These are phyloP conservation scores for Beris chalybata DNA, from an alignment of 2,888 invertebrate genomes.

Conservation along the genomic window DNA sequence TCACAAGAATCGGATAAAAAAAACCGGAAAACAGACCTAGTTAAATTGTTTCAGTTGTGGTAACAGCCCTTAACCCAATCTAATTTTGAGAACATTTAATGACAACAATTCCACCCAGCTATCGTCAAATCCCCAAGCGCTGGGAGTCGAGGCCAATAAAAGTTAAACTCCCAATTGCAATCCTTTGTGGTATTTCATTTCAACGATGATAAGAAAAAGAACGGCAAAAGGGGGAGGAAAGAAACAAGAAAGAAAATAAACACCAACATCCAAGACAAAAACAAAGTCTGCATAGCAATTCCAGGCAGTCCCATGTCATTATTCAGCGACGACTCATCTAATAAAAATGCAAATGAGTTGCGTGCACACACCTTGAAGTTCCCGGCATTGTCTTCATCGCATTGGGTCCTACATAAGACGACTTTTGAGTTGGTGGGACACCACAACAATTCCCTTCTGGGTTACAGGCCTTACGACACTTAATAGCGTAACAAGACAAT, in stretches of 20 bases:
- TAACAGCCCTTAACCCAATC: constrained; percentile 24
- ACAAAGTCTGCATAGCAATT: neutral
- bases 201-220: constrained; percentile 5
- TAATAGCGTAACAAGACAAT: too few relatives aligned
- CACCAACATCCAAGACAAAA: constrained; percentile 11
- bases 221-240: constrained; percentile 16
- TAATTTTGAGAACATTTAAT: constrained; percentile 28
- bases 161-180: constrained; percentile 30
- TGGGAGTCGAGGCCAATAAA: constrained; percentile 17
- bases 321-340: constrained; percentile 31
- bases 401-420: neutral
- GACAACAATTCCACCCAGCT: constrained; percentile 11
- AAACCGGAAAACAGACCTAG: neutral
- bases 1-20: too few relatives aligned
- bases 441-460: too few relatives aligned
- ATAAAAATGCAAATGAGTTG: constrained; percentile 39
- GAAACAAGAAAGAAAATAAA: constrained; percentile 14
- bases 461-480: too few relatives aligned
- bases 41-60: constrained; percentile 18
- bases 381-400: constrained; percentile 29
- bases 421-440: neutral
- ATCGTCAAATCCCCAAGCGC: constrained; percentile 4
- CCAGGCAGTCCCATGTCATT: constrained; percentile 11
- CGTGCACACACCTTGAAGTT: constrained; percentile 39
- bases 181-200: constrained; percentile 29